Evolutionary conservation across 1,140 invertebrate genomes (phyloP), one percentile per base, ranked within the genome.

Genomic region (Drosophila azteca): DNA sequence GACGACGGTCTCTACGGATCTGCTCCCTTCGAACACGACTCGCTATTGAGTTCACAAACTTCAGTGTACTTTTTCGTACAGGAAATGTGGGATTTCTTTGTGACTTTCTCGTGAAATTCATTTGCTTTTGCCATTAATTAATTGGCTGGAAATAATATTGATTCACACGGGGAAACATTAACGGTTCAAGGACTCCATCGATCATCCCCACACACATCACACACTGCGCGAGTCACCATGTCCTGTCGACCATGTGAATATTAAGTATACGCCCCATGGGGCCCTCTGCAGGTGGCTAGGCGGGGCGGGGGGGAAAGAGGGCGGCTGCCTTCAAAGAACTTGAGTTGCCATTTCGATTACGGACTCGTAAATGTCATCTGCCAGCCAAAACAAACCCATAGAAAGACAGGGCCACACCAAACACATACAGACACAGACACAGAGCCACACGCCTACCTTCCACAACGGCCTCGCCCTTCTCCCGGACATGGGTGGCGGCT

Each of bases 401-500:
- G 49, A 26, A 50, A 66, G 46, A 41, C 20, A 24, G 29, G 63
- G 53, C 17, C 55, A 49, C 55, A 24, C 52, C 52, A 68, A 55
- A 77, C 58, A 66, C 48, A 51, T 35, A 61, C 61, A 20, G 17
- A 67, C 52, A 43, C 43, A 20, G 26, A 45, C 17, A 63, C 43
- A 61, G 17, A 20, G 0, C 17, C 48, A 51, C 44, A 24, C 50
- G 63, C 76, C 59, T 80, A 91, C 90, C 90, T 90, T 81, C 69
- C 13, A 91, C 79, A 6, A 73, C 90, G 46, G 72, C 76, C 73
- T 90, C 90, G 50, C 88, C 90, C 51, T 83, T 78, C 69, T 91
- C 67, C 35, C 87, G 79, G 58, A 82, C 88, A 90, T 91, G 90
- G 74, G 82, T 84, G 65, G 90, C 88, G 48, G 90, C 79, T 74